A percentile compares a stretch with the other conserved stretches of the same genome.
Evolutionary conservation across 2,888 invertebrate species (phyloP).

Genomic region (Chironomus riparius): DNA sequence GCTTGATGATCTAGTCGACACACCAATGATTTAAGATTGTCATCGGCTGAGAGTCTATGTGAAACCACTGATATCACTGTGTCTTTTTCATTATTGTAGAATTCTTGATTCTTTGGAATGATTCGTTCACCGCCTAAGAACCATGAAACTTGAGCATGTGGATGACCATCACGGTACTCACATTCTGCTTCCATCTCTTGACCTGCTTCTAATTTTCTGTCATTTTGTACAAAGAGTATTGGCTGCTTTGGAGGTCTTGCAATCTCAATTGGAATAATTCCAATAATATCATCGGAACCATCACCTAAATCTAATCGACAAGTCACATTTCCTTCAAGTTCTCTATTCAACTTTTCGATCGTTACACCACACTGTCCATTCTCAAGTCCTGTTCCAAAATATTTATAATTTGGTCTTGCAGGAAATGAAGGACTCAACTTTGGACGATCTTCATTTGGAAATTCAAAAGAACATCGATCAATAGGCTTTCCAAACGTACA

Average conservation of each 20-base stretch:
- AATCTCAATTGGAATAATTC: constrained; percentile 10
- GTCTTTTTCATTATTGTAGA: neutral
- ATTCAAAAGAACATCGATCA: constrained; percentile 43
- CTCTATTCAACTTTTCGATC: constrained; percentile 53
- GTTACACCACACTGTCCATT: constrained; percentile 64
- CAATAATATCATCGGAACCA: constrained; percentile 1
- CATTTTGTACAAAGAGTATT: constrained; percentile 33
- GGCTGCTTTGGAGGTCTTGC: constrained; percentile 39
- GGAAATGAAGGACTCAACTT: constrained; percentile 42
- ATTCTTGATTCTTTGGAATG: neutral
- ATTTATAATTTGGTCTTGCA: constrained; percentile 45
- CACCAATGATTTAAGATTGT: constrained; percentile 54
- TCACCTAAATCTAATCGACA: constrained; percentile 43
- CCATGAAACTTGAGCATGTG: constrained; percentile 68
- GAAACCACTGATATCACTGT: neutral
- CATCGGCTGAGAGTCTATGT: constrained; percentile 51
- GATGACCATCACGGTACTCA: constrained; percentile 58
- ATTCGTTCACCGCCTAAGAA: constrained; percentile 48
- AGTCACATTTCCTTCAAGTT: constrained; percentile 59
- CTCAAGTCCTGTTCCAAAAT: constrained; percentile 47
- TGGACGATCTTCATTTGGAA: constrained; percentile 45
- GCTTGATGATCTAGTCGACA: constrained; percentile 58
- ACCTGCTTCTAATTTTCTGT: constrained; percentile 42
- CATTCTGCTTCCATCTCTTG: constrained; percentile 58
- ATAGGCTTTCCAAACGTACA: constrained; percentile 37